These are phyloP conservation scores for Martes martes DNA, from an alignment of 2,113 vertebrate species.

Conservation along the genomic window DNA sequence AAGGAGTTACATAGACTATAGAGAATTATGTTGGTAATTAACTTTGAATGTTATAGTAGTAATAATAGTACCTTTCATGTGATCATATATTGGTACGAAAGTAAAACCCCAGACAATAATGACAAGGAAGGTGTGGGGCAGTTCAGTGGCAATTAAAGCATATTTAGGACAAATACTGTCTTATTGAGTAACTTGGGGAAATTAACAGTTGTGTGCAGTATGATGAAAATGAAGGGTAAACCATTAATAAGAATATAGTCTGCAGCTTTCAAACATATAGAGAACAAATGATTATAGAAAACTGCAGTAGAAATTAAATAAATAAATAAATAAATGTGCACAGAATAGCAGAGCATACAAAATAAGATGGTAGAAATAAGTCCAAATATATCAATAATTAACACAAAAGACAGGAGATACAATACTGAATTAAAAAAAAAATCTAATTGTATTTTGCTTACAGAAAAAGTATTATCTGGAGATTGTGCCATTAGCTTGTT, in stretches of 20 bases:
- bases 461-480: conserved; percentile 69
- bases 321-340: not conserved
- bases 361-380: conserved; percentile 11
- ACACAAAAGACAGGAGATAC: not conserved
- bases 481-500: conserved; percentile 72
- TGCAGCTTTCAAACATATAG: not conserved
- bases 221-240: conserved; percentile 13
- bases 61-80: not conserved
- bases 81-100: not conserved
- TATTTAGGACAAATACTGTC: conserved; percentile 7
- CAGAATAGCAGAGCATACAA: not conserved
- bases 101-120: not conserved
- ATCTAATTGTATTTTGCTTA: not conserved
- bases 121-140: not conserved
- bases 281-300: conserved; percentile 19
- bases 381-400: not conserved
- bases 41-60: not conserved
- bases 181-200: not conserved
- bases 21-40: conserved; percentile 26
- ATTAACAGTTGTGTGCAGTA: not conserved
- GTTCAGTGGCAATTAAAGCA: not conserved
- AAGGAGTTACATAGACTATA: not conserved
- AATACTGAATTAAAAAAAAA: not conserved
- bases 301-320: not conserved
- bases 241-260: not conserved